These are phyloP conservation scores for Toxotes chatareus DNA, from an alignment of 2,113 vertebrate genomes.

Conservation along the genomic window DNA sequence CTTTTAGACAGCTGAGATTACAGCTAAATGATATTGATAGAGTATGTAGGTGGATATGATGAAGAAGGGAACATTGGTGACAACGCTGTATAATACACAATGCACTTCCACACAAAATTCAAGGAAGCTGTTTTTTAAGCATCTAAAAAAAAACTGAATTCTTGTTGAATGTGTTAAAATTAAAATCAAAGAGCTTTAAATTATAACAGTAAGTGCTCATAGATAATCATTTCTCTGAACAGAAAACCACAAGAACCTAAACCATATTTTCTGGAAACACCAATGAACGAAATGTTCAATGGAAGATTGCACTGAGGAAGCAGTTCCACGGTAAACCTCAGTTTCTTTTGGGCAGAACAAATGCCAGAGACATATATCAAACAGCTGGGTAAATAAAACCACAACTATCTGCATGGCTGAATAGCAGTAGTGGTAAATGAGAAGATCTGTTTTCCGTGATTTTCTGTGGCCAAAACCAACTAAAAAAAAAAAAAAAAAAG, in stretches of 20 bases:
- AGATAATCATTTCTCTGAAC: background rate
- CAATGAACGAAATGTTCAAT: background rate
- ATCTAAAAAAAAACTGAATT: background rate
- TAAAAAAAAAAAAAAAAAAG: constrained; percentile 1
- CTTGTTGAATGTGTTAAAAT: background rate
- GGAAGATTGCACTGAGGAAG: background rate
- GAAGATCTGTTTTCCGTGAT: constrained; percentile 14
- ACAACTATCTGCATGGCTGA: constrained; percentile 44
- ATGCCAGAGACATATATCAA: constrained; percentile 2
- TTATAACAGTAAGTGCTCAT: constrained; percentile 60
- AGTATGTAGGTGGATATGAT: background rate
- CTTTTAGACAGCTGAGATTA: background rate
- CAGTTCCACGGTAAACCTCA: background rate
- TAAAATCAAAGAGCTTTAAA: constrained; percentile 14
- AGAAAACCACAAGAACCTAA: background rate
- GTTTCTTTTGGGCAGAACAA: background rate
- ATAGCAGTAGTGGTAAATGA: constrained; percentile 1
- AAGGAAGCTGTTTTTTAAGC: background rate
- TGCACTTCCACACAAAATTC: rapidly evolving
- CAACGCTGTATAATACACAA: background rate
- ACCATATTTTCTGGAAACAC: background rate
- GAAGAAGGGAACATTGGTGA: background rate
- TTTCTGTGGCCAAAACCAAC: constrained; percentile 8
- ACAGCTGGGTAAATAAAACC: constrained; percentile 22
- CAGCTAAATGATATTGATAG: background rate